These are phyloP conservation scores for Potorous gilbertii DNA, from an alignment of 2,797 vertebrate genomes.

Conservation along the genomic window DNA sequence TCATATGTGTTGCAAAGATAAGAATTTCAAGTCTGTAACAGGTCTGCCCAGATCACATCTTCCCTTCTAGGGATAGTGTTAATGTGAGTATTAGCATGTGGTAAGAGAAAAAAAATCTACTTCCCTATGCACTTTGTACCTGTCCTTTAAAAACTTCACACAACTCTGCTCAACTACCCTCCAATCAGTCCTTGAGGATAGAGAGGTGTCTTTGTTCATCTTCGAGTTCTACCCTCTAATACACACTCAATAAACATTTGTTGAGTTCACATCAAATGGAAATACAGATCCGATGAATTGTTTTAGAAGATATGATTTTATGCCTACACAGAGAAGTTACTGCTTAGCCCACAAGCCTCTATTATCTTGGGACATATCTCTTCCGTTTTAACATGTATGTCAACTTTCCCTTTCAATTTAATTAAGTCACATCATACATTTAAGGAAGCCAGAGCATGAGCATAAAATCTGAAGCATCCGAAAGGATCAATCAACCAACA, in stretches of 20 bases:
- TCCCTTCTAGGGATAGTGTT: slow-evolving; percentile 41
- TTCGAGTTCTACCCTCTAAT: not conserved
- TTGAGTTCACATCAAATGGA: not conserved
- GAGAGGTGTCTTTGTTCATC: not conserved
- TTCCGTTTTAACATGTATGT: not conserved
- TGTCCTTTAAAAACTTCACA: not conserved
- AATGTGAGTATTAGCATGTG: slow-evolving; percentile 60
- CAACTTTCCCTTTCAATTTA: not conserved
- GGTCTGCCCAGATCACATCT: slow-evolving; percentile 54
- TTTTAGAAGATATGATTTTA: slow-evolving; percentile 57
- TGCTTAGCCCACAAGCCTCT: not conserved
- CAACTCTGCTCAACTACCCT: not conserved
- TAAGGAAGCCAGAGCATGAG: slow-evolving; percentile 40
- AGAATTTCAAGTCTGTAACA: slow-evolving; percentile 52
- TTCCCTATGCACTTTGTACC: not conserved
- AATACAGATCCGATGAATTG: slow-evolving; percentile 16
- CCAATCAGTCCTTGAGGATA: not conserved
- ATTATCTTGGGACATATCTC: not conserved
- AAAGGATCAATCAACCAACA: slow-evolving; percentile 17
- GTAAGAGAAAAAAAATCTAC: slow-evolving; percentile 64
- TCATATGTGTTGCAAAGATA: slow-evolving; percentile 9
- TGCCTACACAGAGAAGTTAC: not conserved
- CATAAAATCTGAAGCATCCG: slow-evolving; percentile 46
- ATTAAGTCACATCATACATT: slow-evolving; percentile 51
- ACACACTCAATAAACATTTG: not conserved